These are phyloP conservation scores for Axea sp. DNA, from an alignment of 2,888 invertebrate species.

Conservation along the genomic window DNA sequence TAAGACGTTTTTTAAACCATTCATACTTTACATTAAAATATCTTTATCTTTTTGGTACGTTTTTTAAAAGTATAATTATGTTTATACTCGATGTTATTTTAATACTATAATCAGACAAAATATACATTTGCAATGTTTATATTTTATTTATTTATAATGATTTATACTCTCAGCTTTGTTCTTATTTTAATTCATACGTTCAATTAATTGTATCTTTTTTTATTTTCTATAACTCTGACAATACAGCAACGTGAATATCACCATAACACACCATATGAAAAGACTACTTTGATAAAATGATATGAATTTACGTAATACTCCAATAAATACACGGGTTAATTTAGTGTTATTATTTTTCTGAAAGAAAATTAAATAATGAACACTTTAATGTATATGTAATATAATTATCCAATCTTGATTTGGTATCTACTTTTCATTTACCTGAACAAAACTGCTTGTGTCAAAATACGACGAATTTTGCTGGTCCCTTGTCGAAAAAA, in stretches of 20 bases:
- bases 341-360: constrained; percentile 31
- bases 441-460: background rate
- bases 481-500: constrained; percentile 41
- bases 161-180: no score
- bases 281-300: constrained; percentile 41
- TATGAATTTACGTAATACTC: constrained; percentile 25
- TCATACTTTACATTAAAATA: no score
- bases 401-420: no score
- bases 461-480: constrained; percentile 18
- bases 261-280: constrained; percentile 45
- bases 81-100: no score
- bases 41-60: no score
- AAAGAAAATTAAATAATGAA: background rate
- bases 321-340: constrained; percentile 11
- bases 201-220: background rate
- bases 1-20: no score
- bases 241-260: constrained; percentile 35
- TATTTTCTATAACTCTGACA: constrained; percentile 25
- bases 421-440: constrained; percentile 18
- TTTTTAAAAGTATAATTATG: no score
- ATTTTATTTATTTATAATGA: no score
- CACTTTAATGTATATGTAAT: constrained; percentile 9
- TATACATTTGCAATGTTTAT: no score
- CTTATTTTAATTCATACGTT: background rate
- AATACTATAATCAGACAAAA: no score